phyloP scores from a whole-genome alignment of 2,797 vertebrate species.

The Alectoris magna region DNA sequence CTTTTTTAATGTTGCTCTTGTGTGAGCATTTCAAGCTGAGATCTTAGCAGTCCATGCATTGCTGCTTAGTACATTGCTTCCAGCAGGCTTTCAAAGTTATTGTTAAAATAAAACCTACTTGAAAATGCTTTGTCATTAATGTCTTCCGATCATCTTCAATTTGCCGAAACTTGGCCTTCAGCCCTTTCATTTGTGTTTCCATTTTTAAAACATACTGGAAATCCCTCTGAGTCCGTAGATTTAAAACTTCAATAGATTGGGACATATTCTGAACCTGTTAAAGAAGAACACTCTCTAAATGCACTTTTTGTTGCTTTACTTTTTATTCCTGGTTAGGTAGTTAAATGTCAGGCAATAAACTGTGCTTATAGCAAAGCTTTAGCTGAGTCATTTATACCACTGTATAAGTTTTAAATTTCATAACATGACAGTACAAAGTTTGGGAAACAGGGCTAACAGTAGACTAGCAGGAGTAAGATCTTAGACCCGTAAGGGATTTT shows the following conservation, averaged over 20 bases:
- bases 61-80: neutral
- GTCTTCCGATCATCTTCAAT: constrained; percentile 97
- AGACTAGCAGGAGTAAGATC: neutral
- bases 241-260: constrained; percentile 97
- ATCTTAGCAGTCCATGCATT: neutral
- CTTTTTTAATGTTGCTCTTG: neutral
- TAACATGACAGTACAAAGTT: neutral
- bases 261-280: constrained; percentile 99
- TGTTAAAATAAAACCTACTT: constrained; percentile 81
- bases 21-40: constrained; percentile 21
- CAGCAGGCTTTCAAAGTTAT: constrained; percentile 10
- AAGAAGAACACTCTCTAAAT: constrained; percentile 59
- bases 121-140: constrained; percentile 94
- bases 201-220: constrained; percentile 99
- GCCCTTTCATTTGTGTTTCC: constrained; percentile 98
- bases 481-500: neutral
- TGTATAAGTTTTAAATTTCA: neutral
- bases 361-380: neutral
- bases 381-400: neutral
- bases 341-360: neutral
- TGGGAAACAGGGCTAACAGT: neutral
- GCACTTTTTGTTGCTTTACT: neutral
- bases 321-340: neutral
- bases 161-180: constrained; percentile 96
- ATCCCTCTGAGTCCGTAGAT: constrained; percentile 96